Evolutionary conservation across 92 coral and sea anemone genomes (phyloP), one percentile per base, ranked within the genome.

Genomic region (Palythoa caribaeorum): DNA sequence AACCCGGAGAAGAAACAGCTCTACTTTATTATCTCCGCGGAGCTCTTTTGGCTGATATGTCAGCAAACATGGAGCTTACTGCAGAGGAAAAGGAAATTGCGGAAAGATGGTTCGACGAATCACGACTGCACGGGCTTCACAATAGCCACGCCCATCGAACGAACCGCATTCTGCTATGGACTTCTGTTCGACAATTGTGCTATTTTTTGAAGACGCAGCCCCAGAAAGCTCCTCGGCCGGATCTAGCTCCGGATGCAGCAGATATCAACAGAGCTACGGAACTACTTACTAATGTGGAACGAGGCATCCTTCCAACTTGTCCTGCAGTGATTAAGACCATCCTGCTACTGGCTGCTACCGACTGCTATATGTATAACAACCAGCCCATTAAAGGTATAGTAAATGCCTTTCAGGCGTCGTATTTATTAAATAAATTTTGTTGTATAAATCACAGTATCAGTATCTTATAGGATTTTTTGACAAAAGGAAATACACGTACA

Each of bases 11-110:
- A 57, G 83, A 78, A 36, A 78, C 83, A 3, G 70, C 83, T 0
- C 48, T 57, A 2, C 16, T 52, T 14, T 13, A 2, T 5, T 78
- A 78, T 6, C 70, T 78, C 20, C 68, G 37, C 2, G 83, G 50
- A 13, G 83, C 83, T 35, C 37, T 57, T 13, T 16, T 78, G 20
- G 69, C 83, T 78, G 83, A 78, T 16, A 78, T 20, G 51, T 78
- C 83, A 5, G 83, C 83, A 14, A 2, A 78, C 51, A 38, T 20
- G 53, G 83, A 78, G 59, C 83, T 78, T n/a, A 78, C 50, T 16
- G 51, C 71, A 9, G 83, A 36, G 44, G 83, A 78, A 38, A 78
- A 54, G 15, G 36, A 35, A 4, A 28, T 15, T 47, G 83, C 83
- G 1, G 83, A 78, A 40, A 15, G 14, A 57, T 66, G 48, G 10